A percentile compares a stretch with the other conserved stretches of the same genome.
phyloP scores from a whole-genome alignment of 2,113 vertebrate species.

The Plectropomus leopardus region DNA sequence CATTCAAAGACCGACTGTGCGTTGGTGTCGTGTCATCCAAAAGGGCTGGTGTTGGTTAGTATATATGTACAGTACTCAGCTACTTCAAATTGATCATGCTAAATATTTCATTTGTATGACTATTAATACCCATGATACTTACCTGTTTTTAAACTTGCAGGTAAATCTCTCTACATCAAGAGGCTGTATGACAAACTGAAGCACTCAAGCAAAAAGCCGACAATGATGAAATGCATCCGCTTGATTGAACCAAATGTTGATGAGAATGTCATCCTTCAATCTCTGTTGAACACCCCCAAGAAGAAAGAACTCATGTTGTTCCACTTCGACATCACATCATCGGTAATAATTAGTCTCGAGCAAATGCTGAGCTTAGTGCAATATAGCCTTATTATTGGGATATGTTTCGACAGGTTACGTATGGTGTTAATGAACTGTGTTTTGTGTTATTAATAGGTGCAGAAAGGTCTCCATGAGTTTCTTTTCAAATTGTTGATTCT shows the following conservation, averaged over 20 bases:
- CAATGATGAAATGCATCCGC: slow-evolving; percentile 87
- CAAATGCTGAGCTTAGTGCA: not conserved
- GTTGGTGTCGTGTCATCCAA: slow-evolving; percentile 91
- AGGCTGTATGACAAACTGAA: slow-evolving; percentile 86
- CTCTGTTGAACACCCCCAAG: slow-evolving; percentile 79
- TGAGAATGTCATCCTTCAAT: slow-evolving; percentile 88
- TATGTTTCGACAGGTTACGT: rapidly evolving
- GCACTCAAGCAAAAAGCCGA: slow-evolving; percentile 25
- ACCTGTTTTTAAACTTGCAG: slow-evolving; percentile 73
- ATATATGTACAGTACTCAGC: not conserved
- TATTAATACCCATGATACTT: not conserved
- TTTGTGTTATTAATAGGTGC: slow-evolving; percentile 85
- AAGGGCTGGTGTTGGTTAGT: slow-evolving; percentile 94
- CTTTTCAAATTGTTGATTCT: slow-evolving; percentile 94
- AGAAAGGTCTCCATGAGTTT: slow-evolving; percentile 90
- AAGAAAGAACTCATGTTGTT: slow-evolving; percentile 85
- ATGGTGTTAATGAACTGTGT: slow-evolving; percentile 6
- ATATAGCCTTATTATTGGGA: not conserved
- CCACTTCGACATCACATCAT: slow-evolving; percentile 95
- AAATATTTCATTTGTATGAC: not conserved
- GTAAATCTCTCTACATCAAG: slow-evolving; percentile 94
- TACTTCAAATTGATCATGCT: slow-evolving; percentile 1
- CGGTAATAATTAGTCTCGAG: slow-evolving; percentile 81
- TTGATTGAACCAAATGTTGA: slow-evolving; percentile 89
- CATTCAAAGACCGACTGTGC: slow-evolving; percentile 87